Conservation (phyloP, 1,140 invertebrate genomes). For the Muscidifurax raptorellus region DNA sequence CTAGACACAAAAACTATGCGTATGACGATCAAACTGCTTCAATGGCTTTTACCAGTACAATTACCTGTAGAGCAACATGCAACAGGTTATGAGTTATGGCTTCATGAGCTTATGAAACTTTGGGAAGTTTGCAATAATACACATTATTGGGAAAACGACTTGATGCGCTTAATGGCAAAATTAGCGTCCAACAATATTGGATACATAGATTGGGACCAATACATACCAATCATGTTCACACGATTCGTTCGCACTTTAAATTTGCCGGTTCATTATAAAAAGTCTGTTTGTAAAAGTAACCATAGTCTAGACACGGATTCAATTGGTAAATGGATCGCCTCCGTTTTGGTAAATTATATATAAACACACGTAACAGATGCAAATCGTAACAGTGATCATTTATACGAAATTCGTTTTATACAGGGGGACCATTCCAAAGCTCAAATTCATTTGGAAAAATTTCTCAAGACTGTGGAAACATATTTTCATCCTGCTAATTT, state of each 20-base stretch:
- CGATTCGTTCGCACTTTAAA: constrained; percentile 85
- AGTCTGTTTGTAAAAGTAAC: constrained; percentile 67
- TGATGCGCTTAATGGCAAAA: constrained; percentile 84
- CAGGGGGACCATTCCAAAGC: constrained; percentile 77
- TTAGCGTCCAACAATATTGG: constrained; percentile 87
- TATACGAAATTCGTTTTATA: constrained; percentile 42
- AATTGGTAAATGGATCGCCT: constrained; percentile 76
- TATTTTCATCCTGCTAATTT: constrained; percentile 93
- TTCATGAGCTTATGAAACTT: constrained; percentile 86
- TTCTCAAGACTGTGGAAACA: constrained; percentile 89
- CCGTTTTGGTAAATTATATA: constrained; percentile 61
- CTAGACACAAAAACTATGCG: constrained; percentile 79
- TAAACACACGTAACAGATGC: neutral
- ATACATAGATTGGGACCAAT: constrained; percentile 90
- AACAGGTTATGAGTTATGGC: constrained; percentile 86
- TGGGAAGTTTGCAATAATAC: constrained; percentile 86
- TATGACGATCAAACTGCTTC: constrained; percentile 80
- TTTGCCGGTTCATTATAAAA: constrained; percentile 86
- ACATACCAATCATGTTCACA: constrained; percentile 88
- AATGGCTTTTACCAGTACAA: constrained; percentile 86
- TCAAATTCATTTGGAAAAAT: constrained; percentile 85
- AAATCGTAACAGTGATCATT: neutral
- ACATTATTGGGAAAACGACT: constrained; percentile 81
- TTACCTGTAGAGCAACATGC: constrained; percentile 80
- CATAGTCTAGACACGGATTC: constrained; percentile 77